Evolutionary conservation across 1,140 invertebrate species (phyloP).

Genomic region (Megalopta genalis): DNA sequence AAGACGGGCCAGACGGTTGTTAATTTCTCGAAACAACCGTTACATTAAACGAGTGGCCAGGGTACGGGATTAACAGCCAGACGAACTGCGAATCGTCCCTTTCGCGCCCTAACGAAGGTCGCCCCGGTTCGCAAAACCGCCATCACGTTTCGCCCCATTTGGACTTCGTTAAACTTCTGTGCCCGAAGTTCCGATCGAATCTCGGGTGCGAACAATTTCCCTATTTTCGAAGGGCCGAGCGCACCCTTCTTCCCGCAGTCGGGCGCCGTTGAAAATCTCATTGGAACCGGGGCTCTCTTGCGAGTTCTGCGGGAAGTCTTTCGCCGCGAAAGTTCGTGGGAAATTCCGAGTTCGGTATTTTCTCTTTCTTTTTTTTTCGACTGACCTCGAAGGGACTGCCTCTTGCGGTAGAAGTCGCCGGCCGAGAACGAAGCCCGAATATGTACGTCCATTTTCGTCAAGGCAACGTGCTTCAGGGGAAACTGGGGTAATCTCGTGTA

Average conservation of each 20-base stretch:
- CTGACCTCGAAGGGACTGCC: too few species aligned
- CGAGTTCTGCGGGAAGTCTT: too few species aligned
- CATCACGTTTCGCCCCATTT: conserved; percentile 34
- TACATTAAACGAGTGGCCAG: not conserved
- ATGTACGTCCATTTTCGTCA: too few species aligned
- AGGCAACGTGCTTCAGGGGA: too few species aligned
- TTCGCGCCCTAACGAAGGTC: conserved; percentile 46
- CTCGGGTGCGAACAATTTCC: conserved; percentile 12
- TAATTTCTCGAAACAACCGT: not conserved
- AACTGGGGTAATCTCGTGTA: too few species aligned
- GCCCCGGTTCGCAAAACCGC: conserved; percentile 34
- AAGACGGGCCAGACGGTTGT: not conserved
- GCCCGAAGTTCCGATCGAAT: conserved; percentile 10
- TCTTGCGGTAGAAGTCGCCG: too few species aligned
- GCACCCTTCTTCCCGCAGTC: not conserved
- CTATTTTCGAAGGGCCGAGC: conserved; percentile 21
- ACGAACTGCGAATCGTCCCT: conserved; percentile 25
- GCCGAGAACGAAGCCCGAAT: too few species aligned
- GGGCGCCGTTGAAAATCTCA: not conserved
- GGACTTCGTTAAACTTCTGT: conserved; percentile 43
- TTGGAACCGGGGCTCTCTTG: not conserved
- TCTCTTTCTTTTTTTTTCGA: too few species aligned
- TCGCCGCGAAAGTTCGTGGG: too few species aligned
- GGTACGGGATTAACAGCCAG: conserved; percentile 23
- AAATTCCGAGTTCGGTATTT: too few species aligned